Percentiles rank a stretch among this genome's conserved stretches.
Evolutionary conservation across 2,113 vertebrate species (phyloP).

Genomic region (Charadrius vociferus): DNA sequence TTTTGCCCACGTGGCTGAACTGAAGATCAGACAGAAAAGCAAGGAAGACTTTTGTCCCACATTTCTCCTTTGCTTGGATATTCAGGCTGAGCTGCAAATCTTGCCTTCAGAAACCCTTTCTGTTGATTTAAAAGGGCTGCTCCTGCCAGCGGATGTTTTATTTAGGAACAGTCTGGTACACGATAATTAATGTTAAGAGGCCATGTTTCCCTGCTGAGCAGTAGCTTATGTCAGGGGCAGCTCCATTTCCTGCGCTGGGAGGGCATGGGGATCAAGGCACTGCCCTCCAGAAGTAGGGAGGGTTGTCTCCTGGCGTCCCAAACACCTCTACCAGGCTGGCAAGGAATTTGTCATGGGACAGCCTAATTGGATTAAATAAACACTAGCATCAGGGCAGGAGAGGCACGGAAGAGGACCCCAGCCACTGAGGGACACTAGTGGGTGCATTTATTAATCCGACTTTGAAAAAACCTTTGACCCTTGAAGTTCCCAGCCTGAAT

Average conservation of each 20-base stretch:
- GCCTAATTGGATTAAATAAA: background rate
- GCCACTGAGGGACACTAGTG: background rate
- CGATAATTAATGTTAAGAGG: slow-evolving; percentile 3
- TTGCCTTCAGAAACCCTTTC: background rate
- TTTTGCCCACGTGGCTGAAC: background rate
- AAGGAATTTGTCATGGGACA: background rate
- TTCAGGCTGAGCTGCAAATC: background rate
- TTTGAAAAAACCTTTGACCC: background rate
- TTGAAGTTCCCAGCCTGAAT: background rate
- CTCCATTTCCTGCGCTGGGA: background rate
- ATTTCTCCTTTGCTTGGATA: background rate
- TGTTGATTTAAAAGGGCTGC: background rate
- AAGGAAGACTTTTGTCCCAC: background rate
- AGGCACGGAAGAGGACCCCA: background rate
- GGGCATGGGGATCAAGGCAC: background rate
- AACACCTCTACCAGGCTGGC: background rate
- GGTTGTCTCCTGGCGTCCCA: background rate
- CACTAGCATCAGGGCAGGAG: background rate
- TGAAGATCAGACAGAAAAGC: background rate
- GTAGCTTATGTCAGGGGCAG: slow-evolving; percentile 6
- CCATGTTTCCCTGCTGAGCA: slow-evolving; percentile 33
- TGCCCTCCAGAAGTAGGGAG: background rate
- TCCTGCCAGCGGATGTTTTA: slow-evolving; percentile 10
- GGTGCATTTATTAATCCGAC: background rate
- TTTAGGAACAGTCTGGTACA: slow-evolving; percentile 33